These are phyloP conservation scores for Elmis aenea DNA, from an alignment of 2,888 invertebrate genomes.

Conservation along the genomic window DNA sequence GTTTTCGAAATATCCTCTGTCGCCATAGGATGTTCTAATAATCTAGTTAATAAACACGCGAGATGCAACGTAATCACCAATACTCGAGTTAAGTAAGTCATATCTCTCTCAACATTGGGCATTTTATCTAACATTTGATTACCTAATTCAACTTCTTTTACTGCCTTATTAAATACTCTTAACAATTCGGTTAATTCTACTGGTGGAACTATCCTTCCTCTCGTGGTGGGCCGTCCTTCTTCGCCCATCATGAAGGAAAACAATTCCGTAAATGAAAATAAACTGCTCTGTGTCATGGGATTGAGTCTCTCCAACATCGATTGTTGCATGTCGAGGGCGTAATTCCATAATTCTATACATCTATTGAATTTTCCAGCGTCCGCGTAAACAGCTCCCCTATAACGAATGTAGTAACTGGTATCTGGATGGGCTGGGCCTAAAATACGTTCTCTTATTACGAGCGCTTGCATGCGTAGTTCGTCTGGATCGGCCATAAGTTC, in stretches of 20 bases:
- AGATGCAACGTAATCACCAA: slow-evolving; percentile 82
- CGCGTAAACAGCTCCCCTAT: slow-evolving; percentile 69
- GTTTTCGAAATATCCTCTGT: slow-evolving; percentile 47
- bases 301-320: slow-evolving; percentile 87
- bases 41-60: slow-evolving; percentile 68
- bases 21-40: slow-evolving; percentile 48
- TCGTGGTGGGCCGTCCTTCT: slow-evolving; percentile 58
- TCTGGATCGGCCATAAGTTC: slow-evolving; percentile 90
- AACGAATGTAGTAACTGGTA: slow-evolving; percentile 93
- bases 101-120: slow-evolving; percentile 64
- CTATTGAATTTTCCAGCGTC: slow-evolving; percentile 86
- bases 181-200: slow-evolving; percentile 79
- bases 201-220: slow-evolving; percentile 68
- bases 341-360: slow-evolving; percentile 94
- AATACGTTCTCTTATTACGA: slow-evolving; percentile 88
- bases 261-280: slow-evolving; percentile 91
- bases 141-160: slow-evolving; percentile 68
- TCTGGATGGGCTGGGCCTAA: slow-evolving; percentile 91
- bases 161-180: slow-evolving; percentile 75
- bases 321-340: slow-evolving; percentile 95
- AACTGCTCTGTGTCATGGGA: slow-evolving; percentile 90
- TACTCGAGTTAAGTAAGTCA: slow-evolving; percentile 75
- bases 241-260: slow-evolving; percentile 93
- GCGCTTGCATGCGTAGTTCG: slow-evolving; percentile 92
- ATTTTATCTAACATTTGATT: slow-evolving; percentile 56